Base-by-base conservation (phyloP, 2,113 vertebrate genomes). In the Oryzias curvinotus region DNA sequence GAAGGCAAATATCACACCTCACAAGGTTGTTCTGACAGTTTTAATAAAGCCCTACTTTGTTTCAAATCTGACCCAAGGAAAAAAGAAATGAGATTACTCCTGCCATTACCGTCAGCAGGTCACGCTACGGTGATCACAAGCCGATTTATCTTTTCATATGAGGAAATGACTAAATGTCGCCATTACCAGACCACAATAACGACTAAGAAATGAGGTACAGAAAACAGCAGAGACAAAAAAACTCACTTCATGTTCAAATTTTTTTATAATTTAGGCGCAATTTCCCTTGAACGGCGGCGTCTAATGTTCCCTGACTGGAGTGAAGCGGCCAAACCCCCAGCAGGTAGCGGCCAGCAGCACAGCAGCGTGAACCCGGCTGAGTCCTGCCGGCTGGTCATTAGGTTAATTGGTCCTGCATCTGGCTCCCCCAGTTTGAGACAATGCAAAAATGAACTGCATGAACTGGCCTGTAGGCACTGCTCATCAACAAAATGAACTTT, bases 21-120 rank as follows among this genome's bases (percentile, higher is more conserved):
- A 30, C 41, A 19, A 42, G n/a, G 49, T 61, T 50, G 16, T 41
- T 48, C 46, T 21, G 57, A 49, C 25, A 48, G 26, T 18, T 60
- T 48, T 60, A 60, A 60, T 36, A 19, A 60, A 19, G 46, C 26
- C 1, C 25, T 23, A 48, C 25, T 48, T 48, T 49, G 26, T 49
- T 30, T 49, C 46, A 49, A 36, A 36, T 36, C 36, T 49, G n/a
- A 60, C 26, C 44, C 16, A 10, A 57, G 43, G 17, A 23, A 28
- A 58, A 30, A 36, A 12, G 36, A 46, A 16, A 28, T 41, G 7
- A 15, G 18, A 47, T 10, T 13, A 5, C 19, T 42, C 43, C 36
- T 16, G 1, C 18, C 45, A 18, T 13, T 7, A 13, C 50, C 26
- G 50, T 54, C 43, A 54, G 36, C 10, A 30, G 57, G 45, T 59